Percentiles rank a stretch among this genome's conserved stretches.
Evolutionary conservation across 2,888 invertebrate genomes (phyloP).

Genomic region (Marronus borbonicus): DNA sequence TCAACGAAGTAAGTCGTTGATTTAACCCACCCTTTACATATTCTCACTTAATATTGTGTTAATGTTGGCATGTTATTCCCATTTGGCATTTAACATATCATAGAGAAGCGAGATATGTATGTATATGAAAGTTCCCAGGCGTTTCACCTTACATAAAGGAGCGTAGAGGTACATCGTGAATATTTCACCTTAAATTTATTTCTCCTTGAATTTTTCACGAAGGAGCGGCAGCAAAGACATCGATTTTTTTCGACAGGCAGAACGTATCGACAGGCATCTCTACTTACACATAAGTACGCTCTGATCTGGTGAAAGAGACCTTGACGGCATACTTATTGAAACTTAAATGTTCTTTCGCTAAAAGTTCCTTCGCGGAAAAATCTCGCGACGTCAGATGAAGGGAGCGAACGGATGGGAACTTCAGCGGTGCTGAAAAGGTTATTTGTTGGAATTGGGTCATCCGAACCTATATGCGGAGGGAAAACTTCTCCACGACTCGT

Average conservation of each 20-base stretch:
- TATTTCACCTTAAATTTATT: constrained; percentile 32
- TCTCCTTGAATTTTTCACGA: constrained; percentile 43
- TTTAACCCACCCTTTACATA: too few species aligned
- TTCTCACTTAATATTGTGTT: too few species aligned
- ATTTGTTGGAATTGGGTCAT: constrained; percentile 44
- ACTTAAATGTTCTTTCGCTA: constrained; percentile 44
- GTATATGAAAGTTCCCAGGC: background rate
- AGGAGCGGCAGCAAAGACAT: constrained; percentile 37
- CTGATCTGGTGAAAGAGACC: constrained; percentile 39
- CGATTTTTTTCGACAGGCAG: constrained; percentile 39
- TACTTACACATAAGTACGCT: constrained; percentile 38
- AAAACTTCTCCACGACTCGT: background rate
- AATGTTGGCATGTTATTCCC: background rate
- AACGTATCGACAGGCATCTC: constrained; percentile 40
- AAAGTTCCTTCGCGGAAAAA: constrained; percentile 28
- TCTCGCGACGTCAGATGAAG: constrained; percentile 11
- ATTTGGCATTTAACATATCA: background rate
- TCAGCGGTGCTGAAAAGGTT: constrained; percentile 39
- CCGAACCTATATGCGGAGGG: background rate
- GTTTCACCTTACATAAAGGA: constrained; percentile 14
- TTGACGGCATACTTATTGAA: constrained; percentile 46
- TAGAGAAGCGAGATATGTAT: too few species aligned
- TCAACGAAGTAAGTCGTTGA: too few species aligned
- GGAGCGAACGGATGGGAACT: constrained; percentile 25
- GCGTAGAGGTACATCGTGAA: constrained; percentile 9